A percentile compares a stretch with the other conserved stretches of the same genome.
These are phyloP conservation scores for Drosophila parabipectinata DNA, from an alignment of 1,140 invertebrate species.

Conservation along the genomic window DNA sequence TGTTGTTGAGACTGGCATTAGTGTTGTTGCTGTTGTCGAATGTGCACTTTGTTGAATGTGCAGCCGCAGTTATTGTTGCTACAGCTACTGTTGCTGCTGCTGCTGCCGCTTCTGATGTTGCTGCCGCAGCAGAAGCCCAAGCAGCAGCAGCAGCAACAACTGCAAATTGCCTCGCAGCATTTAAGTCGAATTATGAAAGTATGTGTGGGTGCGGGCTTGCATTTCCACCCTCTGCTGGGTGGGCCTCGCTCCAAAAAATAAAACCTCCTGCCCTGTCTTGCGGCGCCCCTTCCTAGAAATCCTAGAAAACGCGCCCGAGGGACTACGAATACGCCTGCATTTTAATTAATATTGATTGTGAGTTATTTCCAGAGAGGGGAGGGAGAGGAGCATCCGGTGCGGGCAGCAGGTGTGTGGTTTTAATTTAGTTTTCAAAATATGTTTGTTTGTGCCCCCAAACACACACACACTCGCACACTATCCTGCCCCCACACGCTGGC, in stretches of 20 bases:
- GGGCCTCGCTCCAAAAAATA: slow-evolving; percentile 12
- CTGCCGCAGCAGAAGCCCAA: slow-evolving; percentile 11
- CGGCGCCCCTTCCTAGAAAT: slow-evolving; percentile 21
- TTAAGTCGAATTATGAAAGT: slow-evolving; percentile 80
- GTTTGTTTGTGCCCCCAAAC: slow-evolving; percentile 7
- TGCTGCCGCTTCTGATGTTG: slow-evolving; percentile 37
- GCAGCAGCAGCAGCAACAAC: slow-evolving; percentile 24
- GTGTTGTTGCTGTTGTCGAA: slow-evolving; percentile 42
- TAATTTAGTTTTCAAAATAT: slow-evolving; percentile 57
- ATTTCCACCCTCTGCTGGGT: slow-evolving; percentile 1
- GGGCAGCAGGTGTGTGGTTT: slow-evolving; percentile 44
- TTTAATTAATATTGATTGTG: slow-evolving; percentile 82
- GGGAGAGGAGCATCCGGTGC: neutral
- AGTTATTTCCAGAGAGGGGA: slow-evolving; percentile 38
- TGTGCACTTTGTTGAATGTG: slow-evolving; percentile 74
- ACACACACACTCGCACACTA: slow-evolving; percentile 10
- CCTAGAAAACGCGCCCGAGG: slow-evolving; percentile 53
- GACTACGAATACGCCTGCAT: slow-evolving; percentile 65
- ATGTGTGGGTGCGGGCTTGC: slow-evolving; percentile 17
- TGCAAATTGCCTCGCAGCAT: slow-evolving; percentile 78
- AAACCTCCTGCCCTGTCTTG: neutral
- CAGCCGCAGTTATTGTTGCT: slow-evolving; percentile 57
- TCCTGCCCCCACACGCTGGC: slow-evolving; percentile 2
- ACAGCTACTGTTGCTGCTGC: slow-evolving; percentile 44
- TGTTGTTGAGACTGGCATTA: slow-evolving; percentile 6